phyloP scores from a whole-genome alignment of 2,113 vertebrate genomes.

The Bombycilla garrulus region DNA sequence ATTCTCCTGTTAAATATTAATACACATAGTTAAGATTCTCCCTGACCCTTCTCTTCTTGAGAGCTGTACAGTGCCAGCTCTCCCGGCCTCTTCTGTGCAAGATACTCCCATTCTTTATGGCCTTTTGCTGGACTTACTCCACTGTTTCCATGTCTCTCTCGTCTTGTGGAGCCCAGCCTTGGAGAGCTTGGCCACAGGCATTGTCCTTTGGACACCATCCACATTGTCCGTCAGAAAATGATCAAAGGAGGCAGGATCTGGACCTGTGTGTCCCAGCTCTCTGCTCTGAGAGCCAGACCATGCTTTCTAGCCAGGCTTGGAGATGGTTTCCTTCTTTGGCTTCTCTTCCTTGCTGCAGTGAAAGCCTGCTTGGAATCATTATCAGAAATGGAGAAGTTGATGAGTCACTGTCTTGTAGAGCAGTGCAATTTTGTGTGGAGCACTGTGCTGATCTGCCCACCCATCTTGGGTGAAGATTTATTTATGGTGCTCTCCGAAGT shows the following conservation, averaged over 20 bases:
- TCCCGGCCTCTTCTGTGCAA: not conserved
- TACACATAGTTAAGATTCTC: not conserved
- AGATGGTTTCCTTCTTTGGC: not conserved
- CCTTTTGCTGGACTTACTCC: not conserved
- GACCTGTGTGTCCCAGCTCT: not conserved
- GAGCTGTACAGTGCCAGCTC: not conserved
- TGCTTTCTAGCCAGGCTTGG: not conserved
- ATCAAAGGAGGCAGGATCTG: not conserved
- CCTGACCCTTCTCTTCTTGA: not conserved
- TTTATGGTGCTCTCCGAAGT: slow-evolving; percentile 20
- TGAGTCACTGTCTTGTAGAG: slow-evolving; percentile 42
- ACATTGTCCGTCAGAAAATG: not conserved
- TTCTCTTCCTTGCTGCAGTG: not conserved
- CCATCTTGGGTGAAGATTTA: slow-evolving; percentile 24
- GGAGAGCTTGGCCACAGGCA: not conserved
- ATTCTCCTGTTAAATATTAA: not conserved
- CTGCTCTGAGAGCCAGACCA: accelerated
- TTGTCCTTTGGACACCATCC: not conserved
- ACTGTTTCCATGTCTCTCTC: not conserved
- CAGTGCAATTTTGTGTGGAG: slow-evolving; percentile 11
- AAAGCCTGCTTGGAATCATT: not conserved
- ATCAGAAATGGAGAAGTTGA: slow-evolving; percentile 30
- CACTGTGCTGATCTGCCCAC: slow-evolving; percentile 21
- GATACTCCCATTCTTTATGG: not conserved
- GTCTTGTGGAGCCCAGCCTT: not conserved